phyloP scores from a whole-genome alignment of 1,140 invertebrate species.

The Leptestheria dahalacensis region DNA sequence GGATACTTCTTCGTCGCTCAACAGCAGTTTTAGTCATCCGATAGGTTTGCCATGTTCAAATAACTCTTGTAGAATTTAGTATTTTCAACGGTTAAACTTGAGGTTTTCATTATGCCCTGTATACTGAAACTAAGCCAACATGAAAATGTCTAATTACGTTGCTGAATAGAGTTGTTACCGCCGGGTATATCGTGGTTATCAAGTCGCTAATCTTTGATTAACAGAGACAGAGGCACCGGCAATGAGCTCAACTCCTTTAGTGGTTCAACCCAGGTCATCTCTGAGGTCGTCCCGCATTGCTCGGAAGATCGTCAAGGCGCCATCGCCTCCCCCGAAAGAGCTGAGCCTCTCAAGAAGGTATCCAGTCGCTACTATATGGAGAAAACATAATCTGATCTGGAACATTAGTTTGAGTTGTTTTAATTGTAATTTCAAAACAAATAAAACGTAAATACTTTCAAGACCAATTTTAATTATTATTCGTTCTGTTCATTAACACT shows the following conservation, averaged over 20 bases:
- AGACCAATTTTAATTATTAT: too few species aligned
- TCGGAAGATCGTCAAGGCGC: background rate
- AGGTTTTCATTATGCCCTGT: too few species aligned
- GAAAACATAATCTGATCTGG: background rate
- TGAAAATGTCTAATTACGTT: too few species aligned
- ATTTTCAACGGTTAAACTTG: background rate
- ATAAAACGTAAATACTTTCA: too few species aligned
- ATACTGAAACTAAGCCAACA: too few species aligned
- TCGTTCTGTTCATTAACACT: too few species aligned
- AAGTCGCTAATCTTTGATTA: too few species aligned
- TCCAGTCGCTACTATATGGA: background rate
- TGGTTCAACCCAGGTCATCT: background rate
- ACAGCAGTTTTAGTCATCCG: conserved; percentile 3
- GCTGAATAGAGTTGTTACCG: too few species aligned
- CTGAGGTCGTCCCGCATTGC: background rate
- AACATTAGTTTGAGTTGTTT: background rate
- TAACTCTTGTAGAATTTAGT: background rate
- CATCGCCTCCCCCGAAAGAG: background rate
- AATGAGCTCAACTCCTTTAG: background rate
- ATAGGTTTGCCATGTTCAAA: background rate
- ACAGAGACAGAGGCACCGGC: background rate
- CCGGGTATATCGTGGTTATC: too few species aligned
- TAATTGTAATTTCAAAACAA: too few species aligned
- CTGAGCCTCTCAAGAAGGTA: background rate
- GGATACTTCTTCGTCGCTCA: background rate